These are phyloP conservation scores for Thermophis baileyi DNA, from an alignment of 2,113 vertebrate species.

Conservation along the genomic window DNA sequence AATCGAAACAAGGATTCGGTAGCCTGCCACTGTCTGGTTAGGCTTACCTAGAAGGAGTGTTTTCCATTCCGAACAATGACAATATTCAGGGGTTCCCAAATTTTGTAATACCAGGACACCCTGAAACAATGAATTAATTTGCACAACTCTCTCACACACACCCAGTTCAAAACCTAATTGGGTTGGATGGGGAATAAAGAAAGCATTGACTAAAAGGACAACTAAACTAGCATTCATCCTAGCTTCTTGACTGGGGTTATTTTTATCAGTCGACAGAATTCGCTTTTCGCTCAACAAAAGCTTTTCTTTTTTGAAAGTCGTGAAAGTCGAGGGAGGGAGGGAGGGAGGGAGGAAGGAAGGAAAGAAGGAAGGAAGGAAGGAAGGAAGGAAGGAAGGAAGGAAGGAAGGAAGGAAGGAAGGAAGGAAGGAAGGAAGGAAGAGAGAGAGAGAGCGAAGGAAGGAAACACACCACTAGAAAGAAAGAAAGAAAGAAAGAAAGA, in stretches of 20 bases:
- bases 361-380: too few relatives aligned
- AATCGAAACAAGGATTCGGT: neutral
- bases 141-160: neutral
- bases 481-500: too few relatives aligned
- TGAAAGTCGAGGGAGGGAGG: too few relatives aligned
- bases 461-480: too few relatives aligned
- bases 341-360: too few relatives aligned
- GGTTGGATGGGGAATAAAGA: neutral
- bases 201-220: neutral
- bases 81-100: neutral
- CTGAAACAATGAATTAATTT: neutral
- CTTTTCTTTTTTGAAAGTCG: neutral
- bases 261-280: neutral
- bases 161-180: neutral
- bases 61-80: neutral
- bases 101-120: neutral
- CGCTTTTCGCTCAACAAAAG: neutral
- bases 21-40: neutral
- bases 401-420: too few relatives aligned
- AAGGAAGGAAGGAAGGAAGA: too few relatives aligned
- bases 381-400: too few relatives aligned
- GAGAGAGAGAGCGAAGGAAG: too few relatives aligned
- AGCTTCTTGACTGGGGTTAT: neutral
- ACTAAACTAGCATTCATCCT: neutral
- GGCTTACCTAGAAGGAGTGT: neutral